These are phyloP conservation scores for Bilobella aurantiaca DNA, from an alignment of 1,140 invertebrate genomes.

Conservation along the genomic window DNA sequence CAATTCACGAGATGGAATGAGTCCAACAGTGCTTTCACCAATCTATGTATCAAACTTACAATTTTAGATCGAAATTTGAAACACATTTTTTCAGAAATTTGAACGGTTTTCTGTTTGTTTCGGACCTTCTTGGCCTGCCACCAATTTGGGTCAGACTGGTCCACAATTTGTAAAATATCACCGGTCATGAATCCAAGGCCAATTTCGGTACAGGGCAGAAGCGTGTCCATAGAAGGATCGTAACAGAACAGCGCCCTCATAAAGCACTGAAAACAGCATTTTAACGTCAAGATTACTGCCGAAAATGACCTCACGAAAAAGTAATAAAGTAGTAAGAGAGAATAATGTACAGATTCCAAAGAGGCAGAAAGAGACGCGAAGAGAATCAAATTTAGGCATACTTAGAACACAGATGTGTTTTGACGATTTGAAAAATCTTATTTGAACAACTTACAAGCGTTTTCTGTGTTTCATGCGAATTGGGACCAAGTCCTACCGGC, in stretches of 20 bases:
- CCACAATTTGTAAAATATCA: constrained; percentile 85
- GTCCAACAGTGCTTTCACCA: constrained; percentile 50
- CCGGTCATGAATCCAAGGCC: constrained; percentile 80
- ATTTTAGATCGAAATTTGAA: too few species aligned
- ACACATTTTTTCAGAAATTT: background rate
- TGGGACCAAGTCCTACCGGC: constrained; percentile 28
- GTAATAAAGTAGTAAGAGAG: too few species aligned
- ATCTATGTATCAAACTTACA: too few species aligned
- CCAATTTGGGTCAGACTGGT: constrained; percentile 94
- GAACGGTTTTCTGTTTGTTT: background rate
- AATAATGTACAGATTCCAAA: too few species aligned
- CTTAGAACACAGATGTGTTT: background rate
- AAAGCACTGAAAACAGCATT: constrained; percentile 61
- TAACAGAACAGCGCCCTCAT: constrained; percentile 89
- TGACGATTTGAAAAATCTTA: too few species aligned
- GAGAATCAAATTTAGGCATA: background rate
- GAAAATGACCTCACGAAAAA: too few species aligned
- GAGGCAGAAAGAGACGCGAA: constrained; percentile 10
- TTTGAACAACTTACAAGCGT: constrained; percentile 28
- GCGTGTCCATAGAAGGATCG: constrained; percentile 75
- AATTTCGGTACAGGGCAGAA: constrained; percentile 89
- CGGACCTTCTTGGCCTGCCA: constrained; percentile 84
- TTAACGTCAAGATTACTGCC: background rate
- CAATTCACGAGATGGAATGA: constrained; percentile 84
- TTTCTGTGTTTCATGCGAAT: constrained; percentile 32